Percentiles rank a stretch among this genome's conserved stretches.
Conservation (phyloP, 2,113 vertebrate genomes). For the Rissa tridactyla region DNA sequence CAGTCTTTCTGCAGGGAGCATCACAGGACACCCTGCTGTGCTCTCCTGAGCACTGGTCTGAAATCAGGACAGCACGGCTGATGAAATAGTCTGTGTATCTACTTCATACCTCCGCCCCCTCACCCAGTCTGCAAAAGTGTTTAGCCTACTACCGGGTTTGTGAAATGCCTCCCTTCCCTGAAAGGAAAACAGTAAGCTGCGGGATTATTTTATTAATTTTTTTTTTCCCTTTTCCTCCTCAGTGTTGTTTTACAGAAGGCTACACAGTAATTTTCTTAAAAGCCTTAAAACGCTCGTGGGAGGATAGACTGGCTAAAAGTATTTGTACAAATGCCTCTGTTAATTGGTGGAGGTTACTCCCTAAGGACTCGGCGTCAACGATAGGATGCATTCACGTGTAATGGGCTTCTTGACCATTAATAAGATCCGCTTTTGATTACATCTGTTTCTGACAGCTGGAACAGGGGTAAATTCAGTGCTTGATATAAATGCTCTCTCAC, state of each 20-base stretch:
- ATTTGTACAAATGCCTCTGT: neutral
- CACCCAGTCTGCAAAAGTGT: neutral
- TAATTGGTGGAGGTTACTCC: neutral
- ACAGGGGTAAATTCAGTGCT: neutral
- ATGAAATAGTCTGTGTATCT: neutral
- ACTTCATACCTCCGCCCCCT: neutral
- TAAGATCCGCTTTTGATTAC: neutral
- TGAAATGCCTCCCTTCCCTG: neutral
- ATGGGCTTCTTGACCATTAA: neutral
- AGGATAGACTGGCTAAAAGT: neutral
- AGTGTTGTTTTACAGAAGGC: neutral
- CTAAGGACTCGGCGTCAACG: accelerated
- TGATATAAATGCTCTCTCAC: neutral
- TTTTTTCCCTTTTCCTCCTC: neutral
- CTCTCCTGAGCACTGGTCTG: neutral
- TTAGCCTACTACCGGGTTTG: neutral
- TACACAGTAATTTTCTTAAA: neutral
- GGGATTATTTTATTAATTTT: neutral
- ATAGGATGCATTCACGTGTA: neutral
- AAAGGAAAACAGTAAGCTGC: neutral
- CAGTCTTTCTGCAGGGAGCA: neutral
- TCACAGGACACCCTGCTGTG: neutral
- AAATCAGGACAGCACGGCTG: neutral
- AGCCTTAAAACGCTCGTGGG: neutral
- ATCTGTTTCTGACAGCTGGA: neutral